Evolutionary conservation across 1,140 invertebrate genomes (phyloP).

Genomic region (Neodiprion virginianus): DNA sequence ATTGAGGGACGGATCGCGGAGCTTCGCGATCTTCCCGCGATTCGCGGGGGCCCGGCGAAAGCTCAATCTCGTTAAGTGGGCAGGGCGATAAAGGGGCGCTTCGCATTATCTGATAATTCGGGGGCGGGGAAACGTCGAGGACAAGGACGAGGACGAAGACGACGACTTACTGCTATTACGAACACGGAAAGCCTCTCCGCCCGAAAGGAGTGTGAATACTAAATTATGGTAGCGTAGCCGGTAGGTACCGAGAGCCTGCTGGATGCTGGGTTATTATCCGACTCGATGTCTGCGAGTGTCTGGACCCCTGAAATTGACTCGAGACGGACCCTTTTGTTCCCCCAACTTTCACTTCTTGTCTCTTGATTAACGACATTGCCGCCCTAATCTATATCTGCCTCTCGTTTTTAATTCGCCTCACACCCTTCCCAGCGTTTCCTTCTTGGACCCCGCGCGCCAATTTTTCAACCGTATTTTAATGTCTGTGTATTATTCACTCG

Average conservation of each 20-base stretch:
- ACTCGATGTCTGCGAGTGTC: not conserved
- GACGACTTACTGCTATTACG: constrained; percentile 4
- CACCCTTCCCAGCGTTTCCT: too few species aligned
- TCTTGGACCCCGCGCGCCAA: too few species aligned
- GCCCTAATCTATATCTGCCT: not conserved
- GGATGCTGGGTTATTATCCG: constrained; percentile 4
- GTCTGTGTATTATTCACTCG: too few species aligned
- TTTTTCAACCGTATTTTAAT: too few species aligned
- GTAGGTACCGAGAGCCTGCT: not conserved
- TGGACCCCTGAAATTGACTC: not conserved
- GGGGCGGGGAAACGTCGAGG: not conserved
- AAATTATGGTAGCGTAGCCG: not conserved
- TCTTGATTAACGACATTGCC: not conserved
- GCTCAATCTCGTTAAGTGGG: constrained; percentile 6
- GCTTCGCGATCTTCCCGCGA: too few species aligned
- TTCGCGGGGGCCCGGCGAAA: not conserved
- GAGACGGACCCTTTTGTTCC: not conserved
- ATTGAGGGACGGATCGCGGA: too few species aligned
- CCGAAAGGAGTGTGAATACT: constrained; percentile 3
- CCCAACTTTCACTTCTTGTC: not conserved
- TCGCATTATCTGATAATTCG: constrained; percentile 7
- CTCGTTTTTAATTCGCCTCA: not conserved
- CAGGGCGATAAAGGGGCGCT: not conserved
- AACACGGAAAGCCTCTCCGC: constrained; percentile 6
- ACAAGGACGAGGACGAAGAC: not conserved